These are phyloP conservation scores for Polyommatus iphigenia DNA, from an alignment of 2,888 invertebrate species.

Conservation along the genomic window DNA sequence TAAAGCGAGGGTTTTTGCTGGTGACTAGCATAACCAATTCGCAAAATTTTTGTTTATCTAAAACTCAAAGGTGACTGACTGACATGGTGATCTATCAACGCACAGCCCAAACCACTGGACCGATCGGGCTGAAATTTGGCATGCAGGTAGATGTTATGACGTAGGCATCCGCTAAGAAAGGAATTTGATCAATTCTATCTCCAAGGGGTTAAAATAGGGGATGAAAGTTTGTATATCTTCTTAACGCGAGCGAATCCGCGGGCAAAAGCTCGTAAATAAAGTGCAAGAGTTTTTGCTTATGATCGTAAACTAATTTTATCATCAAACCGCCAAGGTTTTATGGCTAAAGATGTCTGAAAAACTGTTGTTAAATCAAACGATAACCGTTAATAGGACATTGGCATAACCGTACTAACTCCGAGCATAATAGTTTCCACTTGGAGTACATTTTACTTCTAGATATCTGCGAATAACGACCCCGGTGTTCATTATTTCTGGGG, in stretches of 20 bases:
- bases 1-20: background rate
- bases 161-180: no score
- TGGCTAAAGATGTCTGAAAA: background rate
- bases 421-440: constrained; percentile 13
- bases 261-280: no score
- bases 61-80: no score
- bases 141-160: no score
- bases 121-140: no score
- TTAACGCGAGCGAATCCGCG: no score
- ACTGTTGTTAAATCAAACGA: background rate
- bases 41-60: no score
- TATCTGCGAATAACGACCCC: constrained; percentile 34
- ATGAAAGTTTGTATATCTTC: no score
- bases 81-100: no score
- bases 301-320: background rate
- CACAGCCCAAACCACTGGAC: no score
- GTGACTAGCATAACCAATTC: background rate
- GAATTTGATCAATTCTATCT: no score
- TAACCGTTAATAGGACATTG: background rate
- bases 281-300: background rate
- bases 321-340: background rate
- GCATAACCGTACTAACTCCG: background rate
- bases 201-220: no score
- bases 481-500: constrained; percentile 43
- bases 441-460: constrained; percentile 34